Base-by-base conservation (phyloP, 2,113 vertebrate genomes). In the Hystrix cristata region DNA sequence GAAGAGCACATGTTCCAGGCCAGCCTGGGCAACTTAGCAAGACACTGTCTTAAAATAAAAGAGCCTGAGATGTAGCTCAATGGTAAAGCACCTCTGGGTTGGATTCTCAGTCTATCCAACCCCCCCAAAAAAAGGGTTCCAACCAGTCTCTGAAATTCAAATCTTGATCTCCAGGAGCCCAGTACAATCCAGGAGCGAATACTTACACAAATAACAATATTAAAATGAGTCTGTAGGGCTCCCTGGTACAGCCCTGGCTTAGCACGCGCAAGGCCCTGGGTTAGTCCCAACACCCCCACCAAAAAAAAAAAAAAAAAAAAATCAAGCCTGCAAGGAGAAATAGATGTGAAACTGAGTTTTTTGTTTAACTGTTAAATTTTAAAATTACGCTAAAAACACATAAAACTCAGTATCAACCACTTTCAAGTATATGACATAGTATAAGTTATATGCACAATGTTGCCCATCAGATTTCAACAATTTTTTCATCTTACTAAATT, bases 61-160 rank as follows among this genome's bases (percentile, higher is more conserved):
- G 67, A 38, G 67, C 43, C 13, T 46, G 71, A 43, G 71, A 25
- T 74, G 14, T 74, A 74, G 71, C 71, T 74, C 43, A 74, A 46
- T 5, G 4, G 23, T 7, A 46, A 23, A 25, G 38, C 25, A 19
- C 38, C 19, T 18, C n/a, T 38, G 67, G n/a, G n/a, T 38, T 38
- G 67, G 34, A 38, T 71, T 71, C 67, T 38, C 67, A 71, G 67
- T 21, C n/a, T 8, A 72, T 38, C 19, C 21, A 3, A 8, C 69
- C 9, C 19, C 38, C 69, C n/a, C 62, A 9, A 69, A 69, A 69
- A 38, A 38, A n/a, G 19, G 34, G 67, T 69, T 69, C 16, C 67
- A 69, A 85, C 94, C 72, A 91, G 69, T 83, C 71, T 85, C 64
- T 64, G 79, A 94, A 72, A 96, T 65, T 21, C 93, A 55, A 90